A percentile compares a stretch with the other conserved stretches of the same genome.
Evolutionary conservation across 2,888 invertebrate genomes (phyloP).

Genomic region (Cephus runcator): DNA sequence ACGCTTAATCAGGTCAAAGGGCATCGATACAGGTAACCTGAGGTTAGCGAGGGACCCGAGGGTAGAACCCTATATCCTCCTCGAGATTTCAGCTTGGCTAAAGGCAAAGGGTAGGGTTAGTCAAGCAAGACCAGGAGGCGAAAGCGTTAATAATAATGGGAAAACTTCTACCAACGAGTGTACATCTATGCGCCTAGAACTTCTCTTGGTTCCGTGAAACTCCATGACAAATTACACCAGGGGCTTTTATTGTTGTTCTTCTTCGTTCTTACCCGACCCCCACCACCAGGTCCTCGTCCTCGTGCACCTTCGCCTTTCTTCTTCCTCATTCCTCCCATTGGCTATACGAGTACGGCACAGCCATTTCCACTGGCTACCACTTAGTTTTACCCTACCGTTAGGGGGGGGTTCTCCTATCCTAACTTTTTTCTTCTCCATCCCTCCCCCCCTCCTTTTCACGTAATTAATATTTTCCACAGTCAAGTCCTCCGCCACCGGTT

Average conservation of each 20-base stretch:
- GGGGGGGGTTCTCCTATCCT: not conserved
- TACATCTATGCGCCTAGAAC: slow-evolving; percentile 25
- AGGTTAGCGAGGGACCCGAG: not conserved
- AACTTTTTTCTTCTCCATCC: not conserved
- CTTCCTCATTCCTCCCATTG: not conserved
- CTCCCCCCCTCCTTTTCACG: not conserved
- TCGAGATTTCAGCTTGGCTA: not conserved
- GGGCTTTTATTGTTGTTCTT: slow-evolving; percentile 57
- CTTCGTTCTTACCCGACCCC: slow-evolving; percentile 29
- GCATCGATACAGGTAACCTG: not conserved
- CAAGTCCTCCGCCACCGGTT: slow-evolving; percentile 34
- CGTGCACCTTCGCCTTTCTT: slow-evolving; percentile 16
- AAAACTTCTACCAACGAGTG: slow-evolving; percentile 45
- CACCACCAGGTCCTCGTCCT: not conserved
- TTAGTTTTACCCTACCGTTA: not conserved
- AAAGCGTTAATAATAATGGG: slow-evolving; percentile 60
- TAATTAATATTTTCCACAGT: slow-evolving; percentile 41
- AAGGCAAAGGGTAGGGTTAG: not conserved
- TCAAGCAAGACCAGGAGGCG: slow-evolving; percentile 8
- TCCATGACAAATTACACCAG: slow-evolving; percentile 57
- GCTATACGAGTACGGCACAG: not conserved
- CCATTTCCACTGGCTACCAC: not conserved
- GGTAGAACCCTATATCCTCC: not conserved
- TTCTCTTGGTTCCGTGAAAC: slow-evolving; percentile 13
- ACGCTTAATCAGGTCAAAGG: too few relatives aligned